These are phyloP conservation scores for Rhabdophis nuchalis DNA, from an alignment of 2,797 vertebrate genomes.

Conservation along the genomic window DNA sequence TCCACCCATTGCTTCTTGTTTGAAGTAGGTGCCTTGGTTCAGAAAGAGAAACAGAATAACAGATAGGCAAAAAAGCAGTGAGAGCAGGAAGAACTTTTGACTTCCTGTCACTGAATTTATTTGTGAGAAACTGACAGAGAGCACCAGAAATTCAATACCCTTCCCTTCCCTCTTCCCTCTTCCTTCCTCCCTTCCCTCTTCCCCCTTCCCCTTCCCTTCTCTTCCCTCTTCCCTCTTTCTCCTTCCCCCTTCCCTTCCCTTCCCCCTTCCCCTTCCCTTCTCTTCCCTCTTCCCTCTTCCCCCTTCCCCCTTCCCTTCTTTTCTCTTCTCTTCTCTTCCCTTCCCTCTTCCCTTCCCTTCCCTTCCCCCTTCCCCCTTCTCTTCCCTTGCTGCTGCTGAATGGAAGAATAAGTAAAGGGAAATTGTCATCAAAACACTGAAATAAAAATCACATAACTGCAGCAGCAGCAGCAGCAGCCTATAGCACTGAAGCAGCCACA, in stretches of 20 bases:
- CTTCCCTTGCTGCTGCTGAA: neutral
- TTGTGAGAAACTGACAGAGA: neutral
- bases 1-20: too few species aligned
- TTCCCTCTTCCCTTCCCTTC: too few species aligned
- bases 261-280: too few species aligned
- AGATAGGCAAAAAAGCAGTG: neutral
- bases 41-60: neutral
- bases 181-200: too few species aligned
- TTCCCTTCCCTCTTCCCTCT: too few species aligned
- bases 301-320: too few species aligned
- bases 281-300: too few species aligned
- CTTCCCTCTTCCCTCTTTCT: too few species aligned
- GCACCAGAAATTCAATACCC: neutral
- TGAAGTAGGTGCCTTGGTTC: neutral
- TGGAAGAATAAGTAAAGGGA: neutral
- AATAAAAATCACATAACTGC: neutral
- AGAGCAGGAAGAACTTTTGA: neutral
- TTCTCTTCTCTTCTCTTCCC: too few species aligned
- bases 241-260: too few species aligned
- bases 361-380: too few species aligned
- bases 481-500: neutral
- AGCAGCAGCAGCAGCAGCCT: neutral
- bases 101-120: neutral
- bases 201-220: too few species aligned
- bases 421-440: neutral